Conservation (phyloP, 1,140 invertebrate species). For the Drosophila seguyi region DNA sequence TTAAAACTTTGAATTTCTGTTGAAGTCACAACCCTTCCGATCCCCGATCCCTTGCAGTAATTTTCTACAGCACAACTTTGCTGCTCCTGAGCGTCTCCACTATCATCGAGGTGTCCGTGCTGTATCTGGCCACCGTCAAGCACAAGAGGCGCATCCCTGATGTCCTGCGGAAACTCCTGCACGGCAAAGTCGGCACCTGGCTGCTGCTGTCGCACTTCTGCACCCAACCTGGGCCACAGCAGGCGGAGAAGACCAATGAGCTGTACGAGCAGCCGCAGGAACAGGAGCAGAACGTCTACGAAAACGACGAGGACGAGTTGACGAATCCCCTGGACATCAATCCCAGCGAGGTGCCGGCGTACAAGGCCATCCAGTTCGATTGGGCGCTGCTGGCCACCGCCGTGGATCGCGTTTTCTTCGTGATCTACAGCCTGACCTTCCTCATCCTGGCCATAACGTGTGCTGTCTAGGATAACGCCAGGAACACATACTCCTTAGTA, state of each 20-base stretch:
- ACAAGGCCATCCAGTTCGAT: conserved; percentile 86
- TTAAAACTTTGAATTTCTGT: background rate
- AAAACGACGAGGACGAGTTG: conserved; percentile 75
- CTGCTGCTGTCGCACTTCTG: conserved; percentile 85
- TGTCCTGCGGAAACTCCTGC: conserved; percentile 86
- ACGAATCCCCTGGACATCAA: conserved; percentile 74
- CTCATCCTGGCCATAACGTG: conserved; percentile 86
- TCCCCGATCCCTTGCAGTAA: conserved; percentile 58
- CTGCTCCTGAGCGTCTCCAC: conserved; percentile 88
- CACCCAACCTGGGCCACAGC: background rate
- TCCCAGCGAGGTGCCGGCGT: conserved; percentile 80
- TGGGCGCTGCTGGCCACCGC: conserved; percentile 88
- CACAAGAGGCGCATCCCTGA: conserved; percentile 87
- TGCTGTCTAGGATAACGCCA: conserved; percentile 67
- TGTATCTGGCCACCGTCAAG: conserved; percentile 86
- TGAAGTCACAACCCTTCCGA: background rate
- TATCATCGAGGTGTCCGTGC: conserved; percentile 88
- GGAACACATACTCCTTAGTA: conserved; percentile 17
- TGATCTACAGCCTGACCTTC: conserved; percentile 86
- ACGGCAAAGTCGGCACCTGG: conserved; percentile 86
- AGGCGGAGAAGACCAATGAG: conserved; percentile 49
- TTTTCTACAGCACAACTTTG: conserved; percentile 87
- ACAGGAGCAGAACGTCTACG: conserved; percentile 76
- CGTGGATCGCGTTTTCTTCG: conserved; percentile 87
- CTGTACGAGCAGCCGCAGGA: conserved; percentile 68